These are phyloP conservation scores for Tretioscincus oriximinensis DNA, from an alignment of 2,113 vertebrate genomes.

Conservation along the genomic window DNA sequence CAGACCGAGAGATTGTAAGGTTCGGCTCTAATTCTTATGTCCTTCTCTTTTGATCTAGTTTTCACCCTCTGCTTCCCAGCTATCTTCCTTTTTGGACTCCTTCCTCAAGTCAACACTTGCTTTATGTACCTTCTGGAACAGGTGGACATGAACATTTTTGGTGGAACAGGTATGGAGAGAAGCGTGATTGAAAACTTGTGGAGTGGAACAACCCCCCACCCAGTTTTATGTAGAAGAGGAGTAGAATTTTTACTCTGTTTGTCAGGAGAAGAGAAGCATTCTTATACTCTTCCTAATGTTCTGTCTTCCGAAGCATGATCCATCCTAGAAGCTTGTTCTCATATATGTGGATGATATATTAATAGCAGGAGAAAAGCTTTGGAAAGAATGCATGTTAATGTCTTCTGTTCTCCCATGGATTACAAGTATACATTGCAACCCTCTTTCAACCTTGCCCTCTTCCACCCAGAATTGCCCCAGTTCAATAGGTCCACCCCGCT, in stretches of 20 bases:
- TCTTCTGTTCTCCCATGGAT: background rate
- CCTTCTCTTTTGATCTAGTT: conserved; percentile 62
- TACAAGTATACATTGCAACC: background rate
- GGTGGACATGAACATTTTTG: conserved; percentile 90
- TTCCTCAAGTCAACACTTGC: conserved; percentile 92
- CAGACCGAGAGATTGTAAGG: background rate
- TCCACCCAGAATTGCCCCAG: no score
- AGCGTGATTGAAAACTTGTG: accelerated
- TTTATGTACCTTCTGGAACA: conserved; percentile 92
- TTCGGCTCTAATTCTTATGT: background rate
- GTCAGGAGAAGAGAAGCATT: no score
- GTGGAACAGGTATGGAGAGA: conserved; percentile 81
- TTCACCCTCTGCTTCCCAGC: conserved; percentile 87
- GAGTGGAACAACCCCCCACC: no score
- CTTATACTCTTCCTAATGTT: no score
- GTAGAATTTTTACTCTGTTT: no score
- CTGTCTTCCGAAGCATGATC: no score
- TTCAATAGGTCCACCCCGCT: no score
- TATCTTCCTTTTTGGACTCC: conserved; percentile 88
- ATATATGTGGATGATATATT: background rate
- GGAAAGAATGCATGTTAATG: background rate
- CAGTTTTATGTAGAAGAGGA: no score
- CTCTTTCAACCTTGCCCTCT: no score
- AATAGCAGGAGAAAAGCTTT: no score
- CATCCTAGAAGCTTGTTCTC: background rate